Conservation (phyloP, 2,888 invertebrate genomes). For the Pristionchus exspectatus region DNA sequence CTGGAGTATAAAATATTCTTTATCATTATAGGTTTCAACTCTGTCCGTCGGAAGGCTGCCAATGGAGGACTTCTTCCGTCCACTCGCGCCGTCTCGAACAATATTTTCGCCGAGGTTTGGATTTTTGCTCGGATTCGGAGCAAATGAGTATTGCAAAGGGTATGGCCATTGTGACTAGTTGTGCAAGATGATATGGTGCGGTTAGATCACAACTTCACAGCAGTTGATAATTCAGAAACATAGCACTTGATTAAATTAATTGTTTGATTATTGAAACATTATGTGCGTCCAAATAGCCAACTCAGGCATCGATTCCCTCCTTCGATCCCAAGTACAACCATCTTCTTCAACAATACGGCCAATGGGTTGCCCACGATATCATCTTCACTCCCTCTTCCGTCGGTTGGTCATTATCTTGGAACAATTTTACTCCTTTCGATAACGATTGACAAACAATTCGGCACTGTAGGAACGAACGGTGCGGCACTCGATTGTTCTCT, state of each 20-base stretch:
- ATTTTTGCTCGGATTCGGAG: not conserved
- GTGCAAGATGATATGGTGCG: not conserved
- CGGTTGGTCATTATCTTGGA: constrained; percentile 54
- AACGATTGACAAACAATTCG: not conserved
- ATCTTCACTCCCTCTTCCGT: constrained; percentile 89
- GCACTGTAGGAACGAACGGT: constrained; percentile 61
- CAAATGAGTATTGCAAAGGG: not conserved
- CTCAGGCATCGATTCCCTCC: constrained; percentile 54
- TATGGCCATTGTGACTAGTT: not conserved
- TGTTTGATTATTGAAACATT: too few relatives aligned
- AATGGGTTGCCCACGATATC: constrained; percentile 94
- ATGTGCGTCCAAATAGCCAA: too few relatives aligned
- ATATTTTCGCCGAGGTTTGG: constrained; percentile 41
- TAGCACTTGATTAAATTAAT: too few relatives aligned
- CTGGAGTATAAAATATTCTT: not conserved
- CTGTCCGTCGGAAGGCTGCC: constrained; percentile 26
- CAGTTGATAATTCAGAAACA: not conserved
- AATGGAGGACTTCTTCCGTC: constrained; percentile 39
- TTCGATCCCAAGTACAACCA: constrained; percentile 64
- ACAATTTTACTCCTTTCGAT: not conserved
- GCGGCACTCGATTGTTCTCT: constrained; percentile 79
- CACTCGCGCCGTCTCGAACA: constrained; percentile 39
- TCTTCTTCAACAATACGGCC: constrained; percentile 91
- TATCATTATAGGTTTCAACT: constrained; percentile 27
- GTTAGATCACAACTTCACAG: too few relatives aligned